Base-by-base conservation (phyloP, 2,113 vertebrate genomes). In the Plectropomus leopardus region DNA sequence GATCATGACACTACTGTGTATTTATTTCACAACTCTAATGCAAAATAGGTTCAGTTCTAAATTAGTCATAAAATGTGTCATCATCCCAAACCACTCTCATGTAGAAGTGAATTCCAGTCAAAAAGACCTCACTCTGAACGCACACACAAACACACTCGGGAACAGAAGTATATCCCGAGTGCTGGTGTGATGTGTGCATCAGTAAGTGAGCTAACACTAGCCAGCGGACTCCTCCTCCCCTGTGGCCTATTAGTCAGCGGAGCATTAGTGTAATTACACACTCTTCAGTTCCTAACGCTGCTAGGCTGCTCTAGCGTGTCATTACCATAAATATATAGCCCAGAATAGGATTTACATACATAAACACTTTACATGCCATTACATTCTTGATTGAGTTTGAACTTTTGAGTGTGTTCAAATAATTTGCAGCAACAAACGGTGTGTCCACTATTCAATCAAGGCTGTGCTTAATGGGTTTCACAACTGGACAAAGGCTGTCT, bases 181-280 rank as follows among this genome's bases (percentile, higher is more conserved):
- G 47, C 30, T 60, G 61, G 66, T 85, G 64, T 83, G 76, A 66
- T 61, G 68, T 83, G 74, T 79, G 77, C 80, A 82, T 88, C 72
- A 78, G 80, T 84, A 72, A 80, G 67, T 70, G 79, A 90, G 79
- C 85, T 88, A 80, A 78, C 86, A 66, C 69, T 81, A 81, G 80
- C 79, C 83, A 86, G 70, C 26, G 0, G 88, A 76, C 81, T 68
- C 73, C 66, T 68, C 70, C 70, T 91, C 86, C 88, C 90, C 89
- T 90, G 87, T 91, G 92, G 91, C 91, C 90, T 80, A 88, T 93
- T 91, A 91, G 82, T 78, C 90, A 90, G 82, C 4, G 40, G 86
- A 91, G 91, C 89, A 92, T 92, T 91, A 91, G 86, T 92, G 89
- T 93, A 93, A 93, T 93, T 94, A 92, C 90, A 92, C 89, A 94